Base-by-base conservation (phyloP, 2,113 vertebrate genomes). In the Rhinoptilus africanus region DNA sequence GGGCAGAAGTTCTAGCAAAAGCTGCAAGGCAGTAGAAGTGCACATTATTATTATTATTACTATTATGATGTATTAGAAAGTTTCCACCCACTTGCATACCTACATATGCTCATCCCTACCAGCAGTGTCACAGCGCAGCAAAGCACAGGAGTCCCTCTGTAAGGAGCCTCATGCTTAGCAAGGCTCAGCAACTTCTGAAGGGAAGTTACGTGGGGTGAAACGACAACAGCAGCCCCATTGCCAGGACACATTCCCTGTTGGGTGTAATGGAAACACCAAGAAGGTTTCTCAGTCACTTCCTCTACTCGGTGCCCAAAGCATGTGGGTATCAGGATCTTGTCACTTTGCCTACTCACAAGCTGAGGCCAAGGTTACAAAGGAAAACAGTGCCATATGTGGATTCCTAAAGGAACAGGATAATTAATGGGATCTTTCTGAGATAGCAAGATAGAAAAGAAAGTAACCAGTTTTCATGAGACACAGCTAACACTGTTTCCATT, bases 41-140 rank as follows among this genome's bases (percentile, higher is more conserved):
- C 81, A 96, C 85, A 8, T 96, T 98, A 93, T 98, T 98, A 96
- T 98, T 98, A 96, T 98, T 98, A 97, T 96, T 97, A 97, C 97
- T 97, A 97, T 97, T 94, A 96, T 94, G 97, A 95, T 94, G 97
- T 96, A 97, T 97, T 96, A 96, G 96, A 98, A 97, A 93, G 91
- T 97, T 97, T 96, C 97, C 97, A 95, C 97, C 98, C 97, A 98
- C 98, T 95, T 95, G n/a, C 83, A 35, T 94, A 95, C 94, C 93
- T 97, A 86, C 93, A 30, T 84, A 41, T 66, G 88, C 95, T 89
- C 89, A 85, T 60, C 71, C 75, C 12, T 82, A 88, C 24, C 81
- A 94, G 89, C 85, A 60, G 68, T 69, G 82, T 69, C 79, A 77
- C 88, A 78, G 83, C 4, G 4, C 83, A 86, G 63, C 41, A 74